Base-by-base conservation (phyloP, 2,888 invertebrate genomes). In the Leptopilina drosophilae region DNA sequence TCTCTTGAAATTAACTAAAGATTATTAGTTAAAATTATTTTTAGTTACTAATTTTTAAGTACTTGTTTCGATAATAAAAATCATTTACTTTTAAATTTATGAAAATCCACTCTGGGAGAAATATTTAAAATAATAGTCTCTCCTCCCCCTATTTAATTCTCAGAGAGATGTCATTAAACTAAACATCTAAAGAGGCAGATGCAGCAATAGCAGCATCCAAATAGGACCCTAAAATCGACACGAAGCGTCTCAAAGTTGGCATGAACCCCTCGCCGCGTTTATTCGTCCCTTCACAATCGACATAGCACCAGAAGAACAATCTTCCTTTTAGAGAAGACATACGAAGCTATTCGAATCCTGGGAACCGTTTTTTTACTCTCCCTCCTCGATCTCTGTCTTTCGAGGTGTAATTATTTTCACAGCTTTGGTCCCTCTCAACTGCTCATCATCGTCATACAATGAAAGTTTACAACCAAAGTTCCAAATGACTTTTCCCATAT, bases 341-440 rank as follows among this genome's bases (percentile, higher is more conserved):
- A 86, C 88, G 89, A 89, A 88, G 87, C 89, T 85, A 89, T 90
- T 90, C 87, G 88, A 89, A 88, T 89, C 90, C 89, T 90, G 90
- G 90, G 90, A 90, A 90, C 90, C 88, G 88, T 89, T 90, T 89
- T 90, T 59, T 59, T 75, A 67, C 81, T 81, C 82, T 81, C 79
- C 81, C 77, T 78, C 76, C 77, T 64, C 80, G 46, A 80, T 79
- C 82, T 80, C 86, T 88, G 87, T 89, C 88, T 89, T 89, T 86
- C 86, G 87, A 83, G 84, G 84, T 85, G 87, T 88, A 90, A 90
- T 90, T 90, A 90, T 90, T 90, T 90, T 90, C 87, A 88, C 89
- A 90, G 90, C 89, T 88, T 20, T 89, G 88, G 85, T n/a, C 65
- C 77, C 66, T 77, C 73, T 62, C 40, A 66, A 42, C 42, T 42